phyloP scores from a whole-genome alignment of 2,888 invertebrate species.

The Pyrocoelia pectoralis region DNA sequence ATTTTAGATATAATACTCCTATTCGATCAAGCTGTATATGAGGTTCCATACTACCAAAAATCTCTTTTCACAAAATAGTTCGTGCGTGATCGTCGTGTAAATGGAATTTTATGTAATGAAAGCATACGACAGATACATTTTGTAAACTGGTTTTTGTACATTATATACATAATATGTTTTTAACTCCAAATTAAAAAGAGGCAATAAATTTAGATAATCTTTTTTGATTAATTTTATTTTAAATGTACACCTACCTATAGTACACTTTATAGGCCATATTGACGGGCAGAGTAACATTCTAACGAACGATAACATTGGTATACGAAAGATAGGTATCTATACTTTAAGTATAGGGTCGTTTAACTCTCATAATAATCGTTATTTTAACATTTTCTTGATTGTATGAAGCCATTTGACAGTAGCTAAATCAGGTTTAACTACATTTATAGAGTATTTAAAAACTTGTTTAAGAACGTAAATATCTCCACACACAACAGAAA shows the following conservation, averaged over 20 bases:
- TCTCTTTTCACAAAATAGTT: no score
- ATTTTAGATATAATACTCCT: no score
- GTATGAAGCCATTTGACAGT: slow-evolving; percentile 11
- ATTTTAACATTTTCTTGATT: slow-evolving; percentile 12
- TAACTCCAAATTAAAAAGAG: background rate
- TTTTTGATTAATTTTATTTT: background rate
- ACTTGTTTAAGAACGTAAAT: slow-evolving; percentile 6
- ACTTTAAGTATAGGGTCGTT: background rate
- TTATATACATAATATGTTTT: no score
- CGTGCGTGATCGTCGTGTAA: no score
- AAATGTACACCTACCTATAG: no score
- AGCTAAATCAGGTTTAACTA: slow-evolving; percentile 14
- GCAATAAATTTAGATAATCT: background rate
- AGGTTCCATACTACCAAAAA: no score
- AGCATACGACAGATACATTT: no score
- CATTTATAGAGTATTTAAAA: slow-evolving; percentile 2
- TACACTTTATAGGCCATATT: no score
- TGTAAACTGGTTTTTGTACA: no score
- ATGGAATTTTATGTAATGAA: no score
- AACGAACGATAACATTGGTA: background rate
- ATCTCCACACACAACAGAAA: background rate
- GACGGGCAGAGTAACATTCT: background rate
- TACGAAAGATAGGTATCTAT: background rate
- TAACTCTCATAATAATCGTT: slow-evolving; percentile 7
- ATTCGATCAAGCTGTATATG: no score